Base-by-base conservation (phyloP, 2,888 invertebrate genomes). In the Carabus problematicus region DNA sequence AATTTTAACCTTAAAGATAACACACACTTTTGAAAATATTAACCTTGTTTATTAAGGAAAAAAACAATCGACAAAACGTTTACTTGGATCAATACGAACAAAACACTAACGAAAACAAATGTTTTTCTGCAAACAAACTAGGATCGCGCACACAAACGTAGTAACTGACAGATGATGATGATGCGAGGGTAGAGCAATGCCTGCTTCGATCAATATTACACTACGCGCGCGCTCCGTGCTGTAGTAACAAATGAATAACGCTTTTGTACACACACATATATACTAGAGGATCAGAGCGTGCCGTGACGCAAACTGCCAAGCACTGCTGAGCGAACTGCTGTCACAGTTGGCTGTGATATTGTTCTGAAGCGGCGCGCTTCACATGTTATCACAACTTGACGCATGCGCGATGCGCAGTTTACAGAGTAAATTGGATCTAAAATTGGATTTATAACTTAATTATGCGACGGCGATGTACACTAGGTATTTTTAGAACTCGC, bases 381-480 rank as follows among this genome's bases (percentile, higher is more conserved):
- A 6, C 29, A 62, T 62, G n/a, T 62, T 62, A 62, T 62, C 62
- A 61, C 19, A 52, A 29, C 29, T 14, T 29, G 8, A 49, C 49
- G 62, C 62, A 62, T 52, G 62, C 62, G 62, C 40, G 9, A 12
- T n/a, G 29, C 29, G 18, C 16, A 7, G 7, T 3, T 11, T 45
- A 45, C n/a, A 45, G 11, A 1, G 7, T 12, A 12, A 12, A 11
- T 11, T 14, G 62, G 19, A 11, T 62, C 39, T 19, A 8, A 16
- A 62, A 62, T 62, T 62, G 49, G 62, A 62, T 62, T 62, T 62
- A 62, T 49, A n/a, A 45, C n/a, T n/a, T n/a, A n/a, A n/a, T n/a
- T n/a, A n/a, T n/a, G 11, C 11, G 16, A 12, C n/a, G n/a, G 12
- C 11, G 12, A 12, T n/a, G n/a, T n/a, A 40, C 29, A 6, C 14